These are phyloP conservation scores for Syritta pipiens DNA, from an alignment of 2,888 invertebrate species.

Conservation along the genomic window DNA sequence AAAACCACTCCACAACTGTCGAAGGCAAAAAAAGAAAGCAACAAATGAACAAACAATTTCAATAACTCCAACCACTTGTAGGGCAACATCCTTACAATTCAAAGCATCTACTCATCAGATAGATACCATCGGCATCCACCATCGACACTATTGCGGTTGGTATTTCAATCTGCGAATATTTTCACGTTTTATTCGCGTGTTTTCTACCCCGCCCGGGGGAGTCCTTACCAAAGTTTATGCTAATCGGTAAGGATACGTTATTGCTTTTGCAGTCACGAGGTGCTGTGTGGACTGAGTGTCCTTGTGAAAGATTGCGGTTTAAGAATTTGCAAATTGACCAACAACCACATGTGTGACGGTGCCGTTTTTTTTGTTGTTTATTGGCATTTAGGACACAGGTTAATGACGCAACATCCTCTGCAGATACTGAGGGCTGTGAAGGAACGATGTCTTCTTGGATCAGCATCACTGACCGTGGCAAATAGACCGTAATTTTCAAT, in stretches of 20 bases:
- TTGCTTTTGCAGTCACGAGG: background rate
- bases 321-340: slow-evolving; percentile 21
- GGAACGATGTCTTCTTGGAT: background rate
- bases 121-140: background rate
- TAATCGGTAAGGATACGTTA: slow-evolving; percentile 19
- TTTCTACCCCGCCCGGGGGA: too few relatives aligned
- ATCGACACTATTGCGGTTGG: slow-evolving; percentile 3
- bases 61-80: slow-evolving; percentile 7
- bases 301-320: background rate
- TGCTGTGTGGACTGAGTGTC: background rate
- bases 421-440: too few relatives aligned
- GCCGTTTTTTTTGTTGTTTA: background rate
- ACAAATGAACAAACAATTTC: background rate
- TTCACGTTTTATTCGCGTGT: slow-evolving; percentile 20
- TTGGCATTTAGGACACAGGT: too few relatives aligned
- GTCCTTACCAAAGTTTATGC: slow-evolving; percentile 11
- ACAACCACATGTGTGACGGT: background rate
- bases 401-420: too few relatives aligned
- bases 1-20: background rate
- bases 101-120: too few relatives aligned
- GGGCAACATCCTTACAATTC: too few relatives aligned
- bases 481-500: slow-evolving; percentile 5
- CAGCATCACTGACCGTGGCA: slow-evolving; percentile 1
- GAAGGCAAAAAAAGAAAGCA: background rate
- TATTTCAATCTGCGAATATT: slow-evolving; percentile 44